These are phyloP conservation scores for Camarhynchus parvulus DNA, from an alignment of 2,113 vertebrate genomes.

Conservation along the genomic window DNA sequence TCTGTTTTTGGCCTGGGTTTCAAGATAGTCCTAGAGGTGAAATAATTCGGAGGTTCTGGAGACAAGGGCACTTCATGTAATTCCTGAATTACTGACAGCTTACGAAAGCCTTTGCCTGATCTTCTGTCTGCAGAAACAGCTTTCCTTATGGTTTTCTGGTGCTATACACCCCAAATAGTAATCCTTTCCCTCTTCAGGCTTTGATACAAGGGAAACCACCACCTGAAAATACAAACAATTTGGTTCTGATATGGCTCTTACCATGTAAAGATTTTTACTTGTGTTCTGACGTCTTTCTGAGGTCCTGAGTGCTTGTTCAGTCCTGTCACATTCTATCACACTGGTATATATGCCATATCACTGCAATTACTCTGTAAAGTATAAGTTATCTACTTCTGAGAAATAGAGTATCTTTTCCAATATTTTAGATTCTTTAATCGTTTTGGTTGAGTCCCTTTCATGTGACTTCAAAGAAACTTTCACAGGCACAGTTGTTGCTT, in stretches of 20 bases:
- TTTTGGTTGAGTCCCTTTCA: not conserved
- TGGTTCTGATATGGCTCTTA: not conserved
- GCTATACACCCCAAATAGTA: not conserved
- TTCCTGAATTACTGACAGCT: not conserved
- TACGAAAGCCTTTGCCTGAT: not conserved
- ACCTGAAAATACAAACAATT: not conserved
- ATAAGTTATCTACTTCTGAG: not conserved
- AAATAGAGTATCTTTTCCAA: not conserved
- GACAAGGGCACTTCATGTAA: not conserved
- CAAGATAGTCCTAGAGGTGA: not conserved
- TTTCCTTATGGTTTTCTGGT: not conserved
- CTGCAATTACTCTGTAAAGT: not conserved
- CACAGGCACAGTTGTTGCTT: not conserved
- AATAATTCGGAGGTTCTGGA: not conserved
- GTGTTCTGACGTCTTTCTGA: not conserved
- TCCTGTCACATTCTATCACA: not conserved
- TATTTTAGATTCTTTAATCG: not conserved
- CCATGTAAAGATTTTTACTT: not conserved
- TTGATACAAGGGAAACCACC: not conserved
- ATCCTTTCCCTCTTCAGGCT: not conserved
- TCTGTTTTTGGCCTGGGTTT: not conserved
- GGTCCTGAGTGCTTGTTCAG: accelerated
- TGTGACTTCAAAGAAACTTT: not conserved
- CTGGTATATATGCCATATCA: not conserved
- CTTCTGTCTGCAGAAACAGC: not conserved